phyloP scores from a whole-genome alignment of 2,888 invertebrate species.

The Adelphocoris suturalis region DNA sequence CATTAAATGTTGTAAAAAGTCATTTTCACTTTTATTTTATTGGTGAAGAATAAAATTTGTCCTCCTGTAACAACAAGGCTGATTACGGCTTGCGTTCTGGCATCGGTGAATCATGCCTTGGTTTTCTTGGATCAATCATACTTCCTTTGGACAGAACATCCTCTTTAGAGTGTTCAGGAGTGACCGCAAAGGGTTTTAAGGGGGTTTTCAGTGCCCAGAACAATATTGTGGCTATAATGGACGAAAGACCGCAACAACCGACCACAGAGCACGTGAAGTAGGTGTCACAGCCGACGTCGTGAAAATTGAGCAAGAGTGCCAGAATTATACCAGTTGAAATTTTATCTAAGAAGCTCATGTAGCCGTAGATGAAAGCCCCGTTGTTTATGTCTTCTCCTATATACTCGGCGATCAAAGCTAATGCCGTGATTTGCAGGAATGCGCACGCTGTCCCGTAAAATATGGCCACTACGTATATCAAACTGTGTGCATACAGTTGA shows the following conservation, averaged over 20 bases:
- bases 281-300: background rate
- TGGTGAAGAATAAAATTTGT: background rate
- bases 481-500: constrained; percentile 24
- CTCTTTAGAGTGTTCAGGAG: background rate
- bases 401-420: constrained; percentile 62
- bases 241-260: background rate
- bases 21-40: too few relatives aligned
- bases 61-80: background rate
- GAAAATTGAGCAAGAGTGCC: constrained; percentile 42
- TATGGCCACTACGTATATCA: constrained; percentile 52
- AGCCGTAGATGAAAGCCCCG: constrained; percentile 70
- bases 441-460: constrained; percentile 48
- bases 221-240: constrained; percentile 9
- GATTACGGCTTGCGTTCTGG: background rate
- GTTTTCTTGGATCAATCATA: too few relatives aligned
- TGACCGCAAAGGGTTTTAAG: background rate
- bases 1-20: too few relatives aligned
- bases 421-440: constrained; percentile 59
- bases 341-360: constrained; percentile 71
- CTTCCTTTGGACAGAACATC: background rate
- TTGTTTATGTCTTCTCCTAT: constrained; percentile 67
- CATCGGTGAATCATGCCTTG: background rate
- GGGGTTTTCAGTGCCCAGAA: background rate
- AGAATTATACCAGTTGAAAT: constrained; percentile 53
- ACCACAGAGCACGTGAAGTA: constrained; percentile 15